Conservation (phyloP, 2,113 vertebrate species). For the Anolis sagrei region DNA sequence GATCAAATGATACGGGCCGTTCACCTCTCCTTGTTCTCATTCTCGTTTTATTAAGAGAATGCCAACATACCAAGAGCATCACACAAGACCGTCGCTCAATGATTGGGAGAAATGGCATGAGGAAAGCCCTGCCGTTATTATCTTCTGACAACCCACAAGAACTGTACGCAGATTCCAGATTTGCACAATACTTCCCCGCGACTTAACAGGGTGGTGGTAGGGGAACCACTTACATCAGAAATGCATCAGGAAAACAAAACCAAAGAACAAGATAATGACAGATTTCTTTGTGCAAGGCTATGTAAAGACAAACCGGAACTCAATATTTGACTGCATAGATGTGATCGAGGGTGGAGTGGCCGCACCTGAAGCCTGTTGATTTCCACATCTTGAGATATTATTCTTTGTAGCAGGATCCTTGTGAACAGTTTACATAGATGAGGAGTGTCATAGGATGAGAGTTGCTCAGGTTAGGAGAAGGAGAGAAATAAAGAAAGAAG, state of each 20-base stretch:
- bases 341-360: no score
- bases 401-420: no score
- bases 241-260: background rate
- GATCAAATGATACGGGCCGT: slow-evolving; percentile 42
- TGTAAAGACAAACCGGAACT: no score
- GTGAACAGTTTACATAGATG: no score
- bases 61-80: slow-evolving; percentile 52
- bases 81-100: background rate
- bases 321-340: no score
- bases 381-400: no score
- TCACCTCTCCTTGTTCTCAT: slow-evolving; percentile 53
- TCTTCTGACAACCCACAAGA: background rate
- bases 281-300: background rate
- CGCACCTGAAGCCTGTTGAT: no score
- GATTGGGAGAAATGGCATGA: background rate
- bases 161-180: background rate
- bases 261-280: background rate
- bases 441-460: no score
- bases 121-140: background rate
- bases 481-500: no score
- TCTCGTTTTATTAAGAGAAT: slow-evolving; percentile 46
- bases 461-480: no score
- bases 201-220: background rate
- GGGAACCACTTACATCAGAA: background rate
- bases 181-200: background rate